Percentiles rank a stretch among this genome's conserved stretches.
Conservation (phyloP, 2,113 vertebrate genomes). For the Salvator merianae region DNA sequence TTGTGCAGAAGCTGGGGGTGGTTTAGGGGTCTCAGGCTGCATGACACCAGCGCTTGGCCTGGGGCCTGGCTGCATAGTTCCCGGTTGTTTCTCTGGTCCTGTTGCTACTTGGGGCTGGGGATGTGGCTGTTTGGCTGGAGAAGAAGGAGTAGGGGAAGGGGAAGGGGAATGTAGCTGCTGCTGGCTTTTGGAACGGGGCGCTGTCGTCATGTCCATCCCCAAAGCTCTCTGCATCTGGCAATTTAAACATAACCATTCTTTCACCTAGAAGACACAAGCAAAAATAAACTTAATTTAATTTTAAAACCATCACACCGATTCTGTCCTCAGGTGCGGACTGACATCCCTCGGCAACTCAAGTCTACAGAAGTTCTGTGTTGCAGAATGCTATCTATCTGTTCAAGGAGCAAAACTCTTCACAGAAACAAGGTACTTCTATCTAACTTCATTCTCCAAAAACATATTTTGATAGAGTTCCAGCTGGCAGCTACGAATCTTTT, state of each 20-base stretch:
- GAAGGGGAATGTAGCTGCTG: conserved; percentile 93
- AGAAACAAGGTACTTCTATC: background rate
- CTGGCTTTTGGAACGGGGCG: conserved; percentile 96
- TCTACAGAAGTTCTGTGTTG: background rate
- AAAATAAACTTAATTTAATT: background rate
- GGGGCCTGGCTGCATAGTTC: conserved; percentile 47
- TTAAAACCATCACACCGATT: accelerated
- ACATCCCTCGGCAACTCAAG: background rate
- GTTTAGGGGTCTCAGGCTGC: conserved; percentile 64
- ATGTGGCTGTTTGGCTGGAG: conserved; percentile 78
- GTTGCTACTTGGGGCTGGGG: conserved; percentile 46
- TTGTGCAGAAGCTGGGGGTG: conserved; percentile 71
- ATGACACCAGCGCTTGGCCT: conserved; percentile 25
- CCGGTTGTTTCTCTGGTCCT: conserved; percentile 56
- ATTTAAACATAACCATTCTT: conserved; percentile 98
- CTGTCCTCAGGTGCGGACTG: too few species aligned
- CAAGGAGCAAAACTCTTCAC: background rate
- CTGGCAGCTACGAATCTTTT: background rate
- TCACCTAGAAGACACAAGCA: conserved; percentile 79
- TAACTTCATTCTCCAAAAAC: background rate
- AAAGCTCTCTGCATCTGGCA: conserved; percentile 99
- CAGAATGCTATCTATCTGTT: background rate
- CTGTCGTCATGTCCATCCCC: conserved; percentile 98
- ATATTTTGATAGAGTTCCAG: background rate
- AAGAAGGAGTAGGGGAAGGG: conserved; percentile 78